Base-by-base conservation (phyloP, 2,113 vertebrate genomes). In the Copsychus sechellarum region DNA sequence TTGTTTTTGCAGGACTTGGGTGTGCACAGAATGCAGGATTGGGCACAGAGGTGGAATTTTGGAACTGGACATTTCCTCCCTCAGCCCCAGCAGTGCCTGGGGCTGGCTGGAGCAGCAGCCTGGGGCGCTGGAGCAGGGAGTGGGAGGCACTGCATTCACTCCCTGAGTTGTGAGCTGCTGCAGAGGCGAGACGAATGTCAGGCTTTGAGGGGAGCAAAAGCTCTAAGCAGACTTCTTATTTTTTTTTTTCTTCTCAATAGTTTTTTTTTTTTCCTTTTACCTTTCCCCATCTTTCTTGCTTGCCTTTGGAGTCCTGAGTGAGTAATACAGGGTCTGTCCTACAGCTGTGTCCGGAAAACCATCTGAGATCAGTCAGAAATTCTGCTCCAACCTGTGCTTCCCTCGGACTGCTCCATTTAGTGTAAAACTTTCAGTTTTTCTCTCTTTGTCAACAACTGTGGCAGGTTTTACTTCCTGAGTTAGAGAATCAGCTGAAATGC, bases 381-480 rank as follows among this genome's bases (percentile, higher is more conserved):
- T 38, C 38, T 86, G 26, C 36, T 86, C 21, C 48, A 40, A 60
- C 61, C 70, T 72, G n/a, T 29, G 42, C 62, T 56, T 69, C 56
- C 47, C 13, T 78, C 54, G 64, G 58, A 53, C 71, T 8, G 1
- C 33, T 62, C 58, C 6, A 4, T 76, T 95, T 57, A 67, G 67
- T 29, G 43, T 70, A 77, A 94, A 96, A 93, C 79, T 93, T 89
- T 34, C 26, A 2, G 29, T 31, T 74, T 56, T 57, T 3, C 58
- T 4, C 53, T 57, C 28, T 81, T 82, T 87, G 81, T 82, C 72
- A 90, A 74, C 81, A 88, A 2, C 29, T 31, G 48, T 82, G 72
- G 31, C 78, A 81, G 86, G 31, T 88, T 87, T 91, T 93, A 62
- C 92, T 92, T 94, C 72, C 86, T 17, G 65, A 95, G 33, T 86